Base-by-base conservation (phyloP, 2,888 invertebrate genomes). In the Stenolophus ochropezus region DNA sequence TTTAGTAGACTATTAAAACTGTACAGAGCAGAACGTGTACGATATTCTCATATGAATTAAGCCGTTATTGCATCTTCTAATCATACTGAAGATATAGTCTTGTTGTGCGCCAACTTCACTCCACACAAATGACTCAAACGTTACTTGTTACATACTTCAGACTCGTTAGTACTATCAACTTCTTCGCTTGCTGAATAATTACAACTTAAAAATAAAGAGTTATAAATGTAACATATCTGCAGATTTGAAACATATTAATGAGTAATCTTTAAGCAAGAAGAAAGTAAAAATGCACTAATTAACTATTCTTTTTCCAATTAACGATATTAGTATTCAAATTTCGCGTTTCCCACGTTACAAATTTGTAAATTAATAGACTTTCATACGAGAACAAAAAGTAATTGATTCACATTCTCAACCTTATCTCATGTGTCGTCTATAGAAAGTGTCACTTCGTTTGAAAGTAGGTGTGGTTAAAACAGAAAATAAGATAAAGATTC, bases 11-110 rank as follows among this genome's bases (percentile, higher is more conserved):
- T 65, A 78, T 78, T 78, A 78, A 78, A 78, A 78, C 78, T 78
- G 78, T 78, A 78, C 78, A 78, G 21, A 61, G 47, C 61, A 49
- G 51, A 78, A 49, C 61, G 65, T 23, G 61, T 49, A 65, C 49
- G 65, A 78, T 78, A 78, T 78, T 78, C 78, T 33, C 78, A 78
- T 78, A 78, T 78, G 78, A 49, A 78, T 49, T 56, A 56, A 69
- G 65, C 65, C 65, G 65, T 69, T 69, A 69, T 14, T 27, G 65
- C 65, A 69, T 69, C 65, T 69, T 69, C 65, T 69, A 69, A 69
- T 69, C 65, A 69, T 69, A 14, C 18, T 33, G 18, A n/a, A n/a
- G n/a, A n/a, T n/a, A n/a, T n/a, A n/a, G n/a, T n/a, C n/a, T n/a
- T n/a, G n/a, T n/a, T n/a, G n/a, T n/a, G n/a, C n/a, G 33, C 33